Evolutionary conservation across 2,888 invertebrate species (phyloP).

Genomic region (Helicoverpa assulta): DNA sequence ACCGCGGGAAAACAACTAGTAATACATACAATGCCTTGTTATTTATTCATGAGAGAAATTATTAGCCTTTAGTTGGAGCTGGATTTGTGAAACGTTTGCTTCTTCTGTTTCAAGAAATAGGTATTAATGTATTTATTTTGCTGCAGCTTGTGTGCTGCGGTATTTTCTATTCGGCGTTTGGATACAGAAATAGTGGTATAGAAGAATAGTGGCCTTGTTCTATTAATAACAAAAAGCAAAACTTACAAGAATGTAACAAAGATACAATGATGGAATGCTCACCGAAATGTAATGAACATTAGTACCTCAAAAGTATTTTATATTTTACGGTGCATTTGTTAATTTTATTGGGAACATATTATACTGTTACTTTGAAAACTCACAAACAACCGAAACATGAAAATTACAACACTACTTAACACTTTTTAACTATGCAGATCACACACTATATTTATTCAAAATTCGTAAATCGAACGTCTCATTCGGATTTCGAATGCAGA

Average conservation of each 20-base stretch:
- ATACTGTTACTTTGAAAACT: no score
- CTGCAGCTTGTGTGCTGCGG: neutral
- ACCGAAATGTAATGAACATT: no score
- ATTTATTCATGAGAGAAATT: conserved; percentile 40
- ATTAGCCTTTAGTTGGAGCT: neutral
- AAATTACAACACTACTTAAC: neutral
- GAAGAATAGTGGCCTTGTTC: no score
- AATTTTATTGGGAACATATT: no score
- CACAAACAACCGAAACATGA: neutral
- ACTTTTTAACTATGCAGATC: neutral
- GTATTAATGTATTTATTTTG: neutral
- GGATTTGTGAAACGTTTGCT: conserved; percentile 5
- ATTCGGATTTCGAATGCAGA: conserved; percentile 36
- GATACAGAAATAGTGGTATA: neutral
- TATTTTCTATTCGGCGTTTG: neutral
- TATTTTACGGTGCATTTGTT: no score
- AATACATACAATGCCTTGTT: conserved; percentile 44
- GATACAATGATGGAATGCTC: no score
- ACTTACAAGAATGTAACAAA: no score
- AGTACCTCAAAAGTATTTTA: no score
- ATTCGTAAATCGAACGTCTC: conserved; percentile 27
- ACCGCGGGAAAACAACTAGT: no score
- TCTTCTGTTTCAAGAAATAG: neutral
- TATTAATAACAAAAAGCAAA: no score
- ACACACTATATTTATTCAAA: conserved; percentile 10